A percentile compares a stretch with the other conserved stretches of the same genome.
Evolutionary conservation across 2,113 vertebrate genomes (phyloP).

Genomic region (Propithecus coquereli): DNA sequence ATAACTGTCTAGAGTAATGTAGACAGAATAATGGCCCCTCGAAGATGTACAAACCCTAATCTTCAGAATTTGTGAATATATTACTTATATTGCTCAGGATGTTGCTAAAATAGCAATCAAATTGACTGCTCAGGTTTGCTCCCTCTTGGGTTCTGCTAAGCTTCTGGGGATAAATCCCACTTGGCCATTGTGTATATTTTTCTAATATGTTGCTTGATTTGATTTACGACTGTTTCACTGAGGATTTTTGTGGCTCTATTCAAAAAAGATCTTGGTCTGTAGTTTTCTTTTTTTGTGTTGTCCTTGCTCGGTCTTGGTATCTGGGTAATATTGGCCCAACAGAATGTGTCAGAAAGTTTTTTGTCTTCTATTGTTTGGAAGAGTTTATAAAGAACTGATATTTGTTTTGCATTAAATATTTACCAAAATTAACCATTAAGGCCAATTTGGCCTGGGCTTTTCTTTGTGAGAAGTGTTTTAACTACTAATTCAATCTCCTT

Average conservation of each 20-base stretch:
- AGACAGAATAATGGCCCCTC: background rate
- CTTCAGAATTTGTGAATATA: background rate
- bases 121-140: background rate
- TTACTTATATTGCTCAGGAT: background rate
- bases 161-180: background rate
- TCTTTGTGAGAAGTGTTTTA: background rate
- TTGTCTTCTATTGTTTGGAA: background rate
- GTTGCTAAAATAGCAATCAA: background rate
- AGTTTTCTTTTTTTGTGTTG: background rate
- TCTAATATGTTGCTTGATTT: background rate
- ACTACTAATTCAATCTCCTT: background rate
- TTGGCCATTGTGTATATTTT: background rate
- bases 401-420: background rate
- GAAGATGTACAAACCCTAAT: background rate
- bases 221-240: background rate
- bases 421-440: background rate
- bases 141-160: too few relatives aligned
- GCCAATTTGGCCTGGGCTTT: background rate
- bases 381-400: background rate
- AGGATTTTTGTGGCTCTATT: background rate
- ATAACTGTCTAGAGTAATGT: background rate
- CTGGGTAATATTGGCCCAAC: background rate
- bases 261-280: background rate
- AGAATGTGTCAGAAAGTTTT: background rate
- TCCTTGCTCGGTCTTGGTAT: background rate